Evolutionary conservation across 2,888 invertebrate genomes (phyloP).

Genomic region (Crocallis elinguaria): DNA sequence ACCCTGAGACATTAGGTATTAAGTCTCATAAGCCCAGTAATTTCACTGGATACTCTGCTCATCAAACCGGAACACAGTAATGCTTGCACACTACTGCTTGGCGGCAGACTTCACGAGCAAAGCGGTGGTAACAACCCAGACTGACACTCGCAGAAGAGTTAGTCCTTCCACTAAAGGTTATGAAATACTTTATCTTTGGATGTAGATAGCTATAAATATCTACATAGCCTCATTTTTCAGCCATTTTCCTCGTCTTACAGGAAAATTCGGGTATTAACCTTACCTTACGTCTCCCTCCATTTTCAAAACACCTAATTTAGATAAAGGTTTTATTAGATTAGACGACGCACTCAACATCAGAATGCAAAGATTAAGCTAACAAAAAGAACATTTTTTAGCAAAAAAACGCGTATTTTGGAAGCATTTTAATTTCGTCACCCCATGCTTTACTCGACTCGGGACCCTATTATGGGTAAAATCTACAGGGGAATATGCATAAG

Average conservation of each 20-base stretch:
- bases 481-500: background rate
- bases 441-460: background rate
- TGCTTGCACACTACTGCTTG: too few species aligned
- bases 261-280: constrained; percentile 14
- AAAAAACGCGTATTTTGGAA: background rate
- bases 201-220: background rate
- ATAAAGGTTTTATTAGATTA: constrained; percentile 25
- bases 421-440: background rate
- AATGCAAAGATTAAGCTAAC: background rate
- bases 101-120: too few species aligned
- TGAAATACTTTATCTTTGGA: too few species aligned
- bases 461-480: background rate
- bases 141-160: too few species aligned
- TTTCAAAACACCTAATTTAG: constrained; percentile 21
- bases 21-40: too few species aligned
- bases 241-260: constrained; percentile 1
- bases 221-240: background rate
- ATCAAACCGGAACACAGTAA: too few species aligned
- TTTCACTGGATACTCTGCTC: too few species aligned
- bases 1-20: too few species aligned
- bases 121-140: too few species aligned
- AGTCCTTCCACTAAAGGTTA: too few species aligned
- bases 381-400: background rate
- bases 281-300: constrained; percentile 11
- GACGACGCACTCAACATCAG: constrained; percentile 6